Evolutionary conservation across 1,140 invertebrate genomes (phyloP), one percentile per base, ranked within the genome.

Genomic region (Magallana angulata): DNA sequence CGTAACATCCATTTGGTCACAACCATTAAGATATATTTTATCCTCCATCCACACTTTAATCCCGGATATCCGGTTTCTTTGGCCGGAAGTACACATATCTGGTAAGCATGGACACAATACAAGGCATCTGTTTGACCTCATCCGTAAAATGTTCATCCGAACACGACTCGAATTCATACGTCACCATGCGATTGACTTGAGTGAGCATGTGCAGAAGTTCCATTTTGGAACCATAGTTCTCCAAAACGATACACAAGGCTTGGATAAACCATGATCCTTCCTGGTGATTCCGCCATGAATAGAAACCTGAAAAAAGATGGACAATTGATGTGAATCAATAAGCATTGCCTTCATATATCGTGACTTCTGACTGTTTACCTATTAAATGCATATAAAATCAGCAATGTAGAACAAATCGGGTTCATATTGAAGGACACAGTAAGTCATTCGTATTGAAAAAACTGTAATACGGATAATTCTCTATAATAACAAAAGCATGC

Each of bases 231-330:
- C 92, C 93, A 86, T 92, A 92, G 91, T 96, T 96, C 94, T 96
- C 87, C 96, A 99, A 94, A 91, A 98, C 97, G 14, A 97, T 95
- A 93, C 97, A 98, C 5, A 99, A 95, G 6, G 98, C 97, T 96
- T 99, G 98, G 95, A 99, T 97, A 92, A 98, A 99, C 98, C 98
- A 99, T 0, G 98, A 99, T 16, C 95, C 94, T 62, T 94, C 95
- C 56, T 97, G 97, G 30, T 98, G 98, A 93, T 99, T 99, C 85
- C 98, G 96, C 98, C 98, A 99, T 0, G 98, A 99, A 94, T 97
- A 99, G 94, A 96, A 97, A 90, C 97, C 94, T 94, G 89, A 84
- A 81, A 56, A 80, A 62, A 62, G 5, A n/a, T 62, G 7, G 24
- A 18, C 36, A 80, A 6, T 7, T 80, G 24, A 80, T 18, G 71